Base-by-base conservation (phyloP, 2,888 invertebrate genomes). In the Salpingus planirostris region DNA sequence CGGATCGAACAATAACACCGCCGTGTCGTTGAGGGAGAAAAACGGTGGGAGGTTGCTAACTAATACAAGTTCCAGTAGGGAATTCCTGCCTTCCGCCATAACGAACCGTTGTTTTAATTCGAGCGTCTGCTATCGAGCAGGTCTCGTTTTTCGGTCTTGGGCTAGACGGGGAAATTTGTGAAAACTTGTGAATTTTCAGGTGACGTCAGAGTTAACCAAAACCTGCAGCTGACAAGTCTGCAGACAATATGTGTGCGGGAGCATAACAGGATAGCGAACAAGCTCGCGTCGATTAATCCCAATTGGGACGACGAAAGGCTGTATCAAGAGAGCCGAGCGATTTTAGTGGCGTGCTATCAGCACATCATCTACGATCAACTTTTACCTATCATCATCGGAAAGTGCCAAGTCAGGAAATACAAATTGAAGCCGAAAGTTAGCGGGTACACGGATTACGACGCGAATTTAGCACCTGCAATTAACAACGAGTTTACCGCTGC, bases 341-440 rank as follows among this genome's bases (percentile, higher is more conserved):
- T 68, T 23, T 43, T 60, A 12, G 58, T 62, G 28, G 67, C 65
- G 6, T 56, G 64, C 47, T 59, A 36, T 22, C 86, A 85, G 60
- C 77, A 84, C 38, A 76, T 85, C 27, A 66, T 76, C 3, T 85
- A 80, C 56, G 76, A 76, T 50, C 84, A 85, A 52, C 85, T 78
- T 73, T 62, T 86, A 12, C 83, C 84, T 0, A 64, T 77, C 21
- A 61, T 84, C 15, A 59, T 85, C n/a, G n/a, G n/a, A n/a, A n/a
- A n/a, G n/a, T n/a, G n/a, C 8, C 18, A 18, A 6, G 6, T 7
- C 18, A 7, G 18, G 18, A 7, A 7, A 18, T 80, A 77, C 45
- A 63, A 69, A 3, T 60, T 83, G 24, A 49, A 42, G 1, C 62
- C 69, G 0, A 57, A 61, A 2, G 42, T 54, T 7, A 62, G 64